Conservation (phyloP, 2,797 vertebrate species). For the Chelmon rostratus region DNA sequence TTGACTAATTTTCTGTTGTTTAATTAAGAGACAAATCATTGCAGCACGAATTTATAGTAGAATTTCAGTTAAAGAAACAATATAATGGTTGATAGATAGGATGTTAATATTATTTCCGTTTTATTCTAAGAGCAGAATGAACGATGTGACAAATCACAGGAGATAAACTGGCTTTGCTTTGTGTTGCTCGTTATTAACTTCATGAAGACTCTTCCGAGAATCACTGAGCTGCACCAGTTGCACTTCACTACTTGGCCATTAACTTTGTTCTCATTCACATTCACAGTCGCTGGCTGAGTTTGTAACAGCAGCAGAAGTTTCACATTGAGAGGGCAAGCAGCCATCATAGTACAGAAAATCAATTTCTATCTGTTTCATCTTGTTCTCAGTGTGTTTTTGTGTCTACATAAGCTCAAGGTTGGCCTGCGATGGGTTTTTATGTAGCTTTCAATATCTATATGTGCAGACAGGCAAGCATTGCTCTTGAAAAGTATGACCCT, state of each 20-base stretch:
- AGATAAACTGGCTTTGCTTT: background rate
- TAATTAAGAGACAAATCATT: background rate
- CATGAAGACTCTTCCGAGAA: background rate
- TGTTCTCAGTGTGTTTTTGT: slow-evolving; percentile 37
- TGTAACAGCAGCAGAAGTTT: slow-evolving; percentile 41
- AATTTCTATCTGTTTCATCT: slow-evolving; percentile 53
- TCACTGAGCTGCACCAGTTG: slow-evolving; percentile 1
- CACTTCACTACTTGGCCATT: background rate
- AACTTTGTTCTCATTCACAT: slow-evolving; percentile 17
- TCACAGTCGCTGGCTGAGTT: slow-evolving; percentile 34
- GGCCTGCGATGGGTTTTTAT: slow-evolving; percentile 22
- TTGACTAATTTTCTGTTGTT: no score
- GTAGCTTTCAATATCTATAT: slow-evolving; percentile 57
- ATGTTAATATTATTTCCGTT: background rate
- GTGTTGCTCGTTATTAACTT: background rate
- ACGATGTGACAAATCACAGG: background rate
- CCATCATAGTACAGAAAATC: slow-evolving; percentile 53
- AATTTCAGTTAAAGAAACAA: background rate
- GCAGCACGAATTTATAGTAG: background rate
- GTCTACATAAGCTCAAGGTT: slow-evolving; percentile 57
- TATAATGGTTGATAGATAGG: background rate
- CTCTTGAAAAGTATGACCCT: slow-evolving; percentile 59
- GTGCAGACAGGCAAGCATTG: slow-evolving; percentile 44
- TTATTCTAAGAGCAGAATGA: background rate
- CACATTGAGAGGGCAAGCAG: slow-evolving; percentile 24